Percentiles rank a stretch among this genome's conserved stretches.
Conservation (phyloP, 2,888 invertebrate species). For the Ischnus inquisitorius region DNA sequence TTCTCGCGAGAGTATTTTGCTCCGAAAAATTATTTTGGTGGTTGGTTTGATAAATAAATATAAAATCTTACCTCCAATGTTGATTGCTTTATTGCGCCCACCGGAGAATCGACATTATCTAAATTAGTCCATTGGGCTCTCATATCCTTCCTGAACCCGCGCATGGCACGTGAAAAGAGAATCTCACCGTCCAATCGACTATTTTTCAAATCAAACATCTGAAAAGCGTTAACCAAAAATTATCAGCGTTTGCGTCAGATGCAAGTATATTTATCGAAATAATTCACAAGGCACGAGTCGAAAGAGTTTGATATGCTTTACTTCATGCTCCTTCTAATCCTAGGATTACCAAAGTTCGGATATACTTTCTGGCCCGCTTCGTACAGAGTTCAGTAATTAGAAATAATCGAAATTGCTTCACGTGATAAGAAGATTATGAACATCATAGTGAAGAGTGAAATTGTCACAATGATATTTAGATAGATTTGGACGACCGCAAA, state of each 20-base stretch:
- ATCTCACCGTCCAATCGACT: slow-evolving; percentile 89
- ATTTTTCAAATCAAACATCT: slow-evolving; percentile 91
- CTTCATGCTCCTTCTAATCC: slow-evolving; percentile 56
- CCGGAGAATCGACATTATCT: slow-evolving; percentile 83
- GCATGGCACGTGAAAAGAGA: slow-evolving; percentile 90
- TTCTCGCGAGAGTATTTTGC: too few relatives aligned
- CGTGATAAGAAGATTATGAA: slow-evolving; percentile 28
- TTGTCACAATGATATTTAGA: slow-evolving; percentile 66
- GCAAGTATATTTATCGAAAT: slow-evolving; percentile 6
- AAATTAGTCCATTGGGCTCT: slow-evolving; percentile 86
- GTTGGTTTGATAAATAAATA: slow-evolving; percentile 24
- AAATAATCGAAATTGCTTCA: neutral
- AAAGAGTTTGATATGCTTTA: slow-evolving; percentile 43
- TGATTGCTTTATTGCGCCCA: slow-evolving; percentile 75
- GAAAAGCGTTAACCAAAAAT: slow-evolving; percentile 78
- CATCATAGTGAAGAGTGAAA: neutral
- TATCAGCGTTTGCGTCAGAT: neutral
- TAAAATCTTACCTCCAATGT: slow-evolving; percentile 76
- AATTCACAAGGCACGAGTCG: slow-evolving; percentile 22
- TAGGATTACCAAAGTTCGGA: slow-evolving; percentile 55
- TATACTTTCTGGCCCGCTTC: slow-evolving; percentile 69
- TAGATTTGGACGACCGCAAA: slow-evolving; percentile 74
- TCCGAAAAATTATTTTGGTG: neutral
- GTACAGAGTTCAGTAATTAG: slow-evolving; percentile 71
- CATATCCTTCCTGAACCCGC: slow-evolving; percentile 86